Percentiles rank a stretch among this genome's conserved stretches.
phyloP scores from a whole-genome alignment of 2,113 vertebrate species.

The Cromileptes altivelis region DNA sequence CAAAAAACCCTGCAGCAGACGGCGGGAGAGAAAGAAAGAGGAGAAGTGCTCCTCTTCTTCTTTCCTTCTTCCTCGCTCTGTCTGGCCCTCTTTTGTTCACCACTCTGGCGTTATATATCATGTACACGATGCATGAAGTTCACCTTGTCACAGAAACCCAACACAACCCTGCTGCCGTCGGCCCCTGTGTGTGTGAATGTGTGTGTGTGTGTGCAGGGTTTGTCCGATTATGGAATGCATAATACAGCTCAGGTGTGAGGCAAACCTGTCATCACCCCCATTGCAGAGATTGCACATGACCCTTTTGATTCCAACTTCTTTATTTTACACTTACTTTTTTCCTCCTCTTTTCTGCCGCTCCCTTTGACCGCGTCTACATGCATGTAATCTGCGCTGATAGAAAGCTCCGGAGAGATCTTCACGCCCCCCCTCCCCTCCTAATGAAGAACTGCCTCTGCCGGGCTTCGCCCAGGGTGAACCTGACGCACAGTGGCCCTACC shows the following conservation, averaged over 20 bases:
- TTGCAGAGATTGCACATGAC: slow-evolving; percentile 62
- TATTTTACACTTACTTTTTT: slow-evolving; percentile 74
- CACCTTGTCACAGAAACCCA: slow-evolving; percentile 81
- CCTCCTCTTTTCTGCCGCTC: slow-evolving; percentile 27
- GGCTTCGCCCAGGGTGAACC: slow-evolving; percentile 69
- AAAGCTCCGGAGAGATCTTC: slow-evolving; percentile 69
- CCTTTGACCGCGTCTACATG: slow-evolving; percentile 67
- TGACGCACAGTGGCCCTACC: slow-evolving; percentile 27
- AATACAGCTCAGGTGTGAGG: slow-evolving; percentile 76
- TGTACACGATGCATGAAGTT: slow-evolving; percentile 84
- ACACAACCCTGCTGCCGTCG: slow-evolving; percentile 68
- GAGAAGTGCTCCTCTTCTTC: slow-evolving; percentile 38
- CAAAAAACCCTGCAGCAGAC: slow-evolving; percentile 45
- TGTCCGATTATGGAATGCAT: slow-evolving; percentile 74
- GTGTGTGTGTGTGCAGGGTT: slow-evolving; percentile 33
- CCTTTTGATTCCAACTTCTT: slow-evolving; percentile 74
- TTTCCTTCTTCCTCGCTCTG: slow-evolving; percentile 47
- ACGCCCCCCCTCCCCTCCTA: not conserved
- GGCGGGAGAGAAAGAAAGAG: slow-evolving; percentile 42
- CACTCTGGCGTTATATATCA: slow-evolving; percentile 77
- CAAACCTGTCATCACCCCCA: slow-evolving; percentile 76
- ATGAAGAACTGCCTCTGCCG: slow-evolving; percentile 55
- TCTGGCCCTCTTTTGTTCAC: slow-evolving; percentile 71
- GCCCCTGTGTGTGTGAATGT: slow-evolving; percentile 49
- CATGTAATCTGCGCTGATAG: slow-evolving; percentile 81